Evolutionary conservation across 2,888 invertebrate species (phyloP).

Genomic region (Lacanobia oleracea): DNA sequence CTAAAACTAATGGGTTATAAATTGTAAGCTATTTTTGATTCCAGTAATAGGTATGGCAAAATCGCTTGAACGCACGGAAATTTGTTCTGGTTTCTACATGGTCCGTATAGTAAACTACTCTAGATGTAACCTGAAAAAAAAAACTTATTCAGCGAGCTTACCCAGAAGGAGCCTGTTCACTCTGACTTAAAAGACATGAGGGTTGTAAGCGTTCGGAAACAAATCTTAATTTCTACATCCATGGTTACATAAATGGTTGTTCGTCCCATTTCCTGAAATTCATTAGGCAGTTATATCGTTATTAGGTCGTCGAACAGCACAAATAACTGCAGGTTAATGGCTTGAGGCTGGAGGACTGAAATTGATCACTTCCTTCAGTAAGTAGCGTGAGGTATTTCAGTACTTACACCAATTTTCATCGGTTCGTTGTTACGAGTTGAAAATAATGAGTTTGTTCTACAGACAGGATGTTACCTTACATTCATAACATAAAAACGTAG

Average conservation of each 20-base stretch:
- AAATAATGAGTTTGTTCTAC: constrained; percentile 4
- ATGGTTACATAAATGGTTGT: neutral
- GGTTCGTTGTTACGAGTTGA: constrained; percentile 5
- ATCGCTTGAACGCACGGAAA: too few relatives aligned
- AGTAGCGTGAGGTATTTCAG: neutral
- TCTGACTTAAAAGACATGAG: too few relatives aligned
- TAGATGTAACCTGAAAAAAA: too few relatives aligned
- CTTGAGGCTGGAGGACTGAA: constrained; percentile 6
- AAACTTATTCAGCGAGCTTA: too few relatives aligned
- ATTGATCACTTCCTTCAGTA: constrained; percentile 41
- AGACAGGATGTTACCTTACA: neutral
- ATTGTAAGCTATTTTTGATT: too few relatives aligned
- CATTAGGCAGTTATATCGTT: constrained; percentile 19
- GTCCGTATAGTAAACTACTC: too few relatives aligned
- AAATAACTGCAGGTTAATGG: constrained; percentile 26
- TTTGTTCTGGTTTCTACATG: too few relatives aligned
- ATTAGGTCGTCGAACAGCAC: constrained; percentile 21
- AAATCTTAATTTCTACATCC: neutral
- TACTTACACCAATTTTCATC: constrained; percentile 15
- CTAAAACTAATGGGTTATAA: too few relatives aligned
- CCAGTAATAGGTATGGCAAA: too few relatives aligned
- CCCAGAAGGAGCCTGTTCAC: too few relatives aligned
- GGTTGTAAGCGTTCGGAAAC: too few relatives aligned
- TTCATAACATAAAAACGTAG: neutral
- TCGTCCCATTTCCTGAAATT: constrained; percentile 22